Percentiles rank a stretch among this genome's conserved stretches.
Conservation (phyloP, 1,140 invertebrate species). For the Babylonia areolata region DNA sequence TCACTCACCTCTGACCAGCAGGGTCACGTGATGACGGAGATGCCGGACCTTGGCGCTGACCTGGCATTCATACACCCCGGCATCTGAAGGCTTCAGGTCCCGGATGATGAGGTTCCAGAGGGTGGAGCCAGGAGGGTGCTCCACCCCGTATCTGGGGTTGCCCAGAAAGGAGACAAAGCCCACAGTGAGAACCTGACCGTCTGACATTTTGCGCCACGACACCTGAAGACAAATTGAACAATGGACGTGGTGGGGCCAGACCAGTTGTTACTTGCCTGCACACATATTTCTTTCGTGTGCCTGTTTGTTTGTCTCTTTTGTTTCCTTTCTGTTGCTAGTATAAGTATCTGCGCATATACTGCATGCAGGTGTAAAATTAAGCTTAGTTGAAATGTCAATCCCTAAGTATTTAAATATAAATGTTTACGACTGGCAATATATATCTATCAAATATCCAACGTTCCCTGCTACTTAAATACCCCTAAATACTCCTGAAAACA, state of each 20-base stretch:
- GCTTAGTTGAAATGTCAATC: too few species aligned
- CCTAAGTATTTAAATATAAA: too few species aligned
- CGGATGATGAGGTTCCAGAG: slow-evolving; percentile 59
- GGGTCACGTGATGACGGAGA: slow-evolving; percentile 35
- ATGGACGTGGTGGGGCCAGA: neutral
- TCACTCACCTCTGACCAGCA: slow-evolving; percentile 46
- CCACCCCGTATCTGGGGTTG: slow-evolving; percentile 41
- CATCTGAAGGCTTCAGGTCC: slow-evolving; percentile 48
- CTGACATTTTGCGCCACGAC: slow-evolving; percentile 50
- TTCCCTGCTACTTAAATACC: too few species aligned
- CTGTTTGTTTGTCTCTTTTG: too few species aligned
- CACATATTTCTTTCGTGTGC: too few species aligned
- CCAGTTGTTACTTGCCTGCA: too few species aligned
- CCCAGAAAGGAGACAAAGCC: slow-evolving; percentile 44
- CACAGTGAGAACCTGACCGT: slow-evolving; percentile 49
- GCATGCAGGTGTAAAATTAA: neutral
- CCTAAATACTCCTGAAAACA: too few species aligned
- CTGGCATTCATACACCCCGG: slow-evolving; percentile 60
- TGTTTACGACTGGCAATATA: too few species aligned
- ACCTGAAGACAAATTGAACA: slow-evolving; percentile 44
- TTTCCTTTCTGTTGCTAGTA: neutral
- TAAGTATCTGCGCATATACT: neutral
- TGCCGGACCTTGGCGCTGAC: slow-evolving; percentile 50
- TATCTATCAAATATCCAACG: too few species aligned
- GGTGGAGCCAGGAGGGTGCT: slow-evolving; percentile 37